Evolutionary conservation across 2,113 vertebrate genomes (phyloP).

Genomic region (Onychorhynchus coronatus): DNA sequence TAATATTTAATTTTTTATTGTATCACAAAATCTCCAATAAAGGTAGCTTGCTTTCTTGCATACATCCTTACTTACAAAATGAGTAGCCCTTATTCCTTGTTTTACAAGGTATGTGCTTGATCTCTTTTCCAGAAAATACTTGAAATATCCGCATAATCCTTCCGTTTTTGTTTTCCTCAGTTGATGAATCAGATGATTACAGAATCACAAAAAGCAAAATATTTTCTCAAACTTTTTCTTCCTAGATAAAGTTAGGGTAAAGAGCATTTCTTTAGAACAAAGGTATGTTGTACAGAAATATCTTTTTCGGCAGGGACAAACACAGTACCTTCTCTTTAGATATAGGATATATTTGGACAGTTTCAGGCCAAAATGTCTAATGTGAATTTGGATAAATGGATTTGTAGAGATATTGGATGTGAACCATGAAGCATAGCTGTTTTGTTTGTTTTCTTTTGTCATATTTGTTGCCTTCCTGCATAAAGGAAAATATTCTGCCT

Average conservation of each 20-base stretch:
- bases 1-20: background rate
- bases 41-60: background rate
- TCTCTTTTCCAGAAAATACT: background rate
- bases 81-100: background rate
- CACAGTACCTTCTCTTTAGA: background rate
- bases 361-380: slow-evolving; percentile 41
- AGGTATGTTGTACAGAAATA: background rate
- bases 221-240: slow-evolving; percentile 4
- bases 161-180: background rate
- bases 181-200: background rate
- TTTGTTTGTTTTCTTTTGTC: background rate
- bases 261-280: background rate
- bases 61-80: background rate
- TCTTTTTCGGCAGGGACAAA: background rate
- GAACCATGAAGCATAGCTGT: background rate
- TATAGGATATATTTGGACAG: slow-evolving; percentile 4
- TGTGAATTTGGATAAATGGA: background rate
- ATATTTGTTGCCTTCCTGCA: background rate
- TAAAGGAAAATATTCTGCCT: background rate
- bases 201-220: background rate
- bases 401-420: background rate
- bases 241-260: background rate
- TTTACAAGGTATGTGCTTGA: background rate
- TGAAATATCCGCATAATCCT: background rate
- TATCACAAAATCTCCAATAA: background rate